Percentiles rank a stretch among this genome's conserved stretches.
Evolutionary conservation across 2,888 invertebrate species (phyloP).

Genomic region (Drosophila yooni): DNA sequence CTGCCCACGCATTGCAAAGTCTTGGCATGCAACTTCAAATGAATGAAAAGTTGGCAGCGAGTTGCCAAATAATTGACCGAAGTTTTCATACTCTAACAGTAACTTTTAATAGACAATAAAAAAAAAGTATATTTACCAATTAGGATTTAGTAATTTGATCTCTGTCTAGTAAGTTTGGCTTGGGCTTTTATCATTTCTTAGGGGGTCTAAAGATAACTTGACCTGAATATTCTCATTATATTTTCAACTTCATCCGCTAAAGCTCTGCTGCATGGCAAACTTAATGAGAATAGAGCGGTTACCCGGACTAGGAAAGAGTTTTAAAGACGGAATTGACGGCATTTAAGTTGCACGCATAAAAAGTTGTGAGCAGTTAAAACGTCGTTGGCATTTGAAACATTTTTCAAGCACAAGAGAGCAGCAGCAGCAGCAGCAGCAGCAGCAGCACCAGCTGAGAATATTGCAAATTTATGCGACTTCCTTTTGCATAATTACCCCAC

Average conservation of each 20-base stretch:
- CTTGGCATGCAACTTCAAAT: conserved; percentile 71
- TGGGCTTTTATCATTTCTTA: neutral
- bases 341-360: conserved; percentile 61
- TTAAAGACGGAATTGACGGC: conserved; percentile 58
- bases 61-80: conserved; percentile 11
- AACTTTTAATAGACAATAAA: neutral
- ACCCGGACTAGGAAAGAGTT: conserved; percentile 11
- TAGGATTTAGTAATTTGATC: neutral
- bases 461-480: conserved; percentile 80
- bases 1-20: conserved; percentile 41
- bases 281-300: neutral
- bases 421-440: conserved; percentile 19
- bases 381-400: conserved; percentile 79
- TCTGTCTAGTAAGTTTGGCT: neutral
- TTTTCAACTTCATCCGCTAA: neutral
- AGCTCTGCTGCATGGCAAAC: conserved; percentile 8
- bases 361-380: conserved; percentile 77
- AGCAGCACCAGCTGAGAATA: conserved; percentile 62
- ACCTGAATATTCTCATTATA: neutral
- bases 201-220: neutral
- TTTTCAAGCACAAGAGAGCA: conserved; percentile 41
- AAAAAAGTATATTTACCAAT: neutral
- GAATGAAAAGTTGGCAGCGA: conserved; percentile 40
- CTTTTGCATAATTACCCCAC: conserved; percentile 79
- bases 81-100: conserved; percentile 22